Evolutionary conservation across 30 jellyfish, hydroid and myxozoan species (phyloP).

Genomic region (Catostylus mosaicus): DNA sequence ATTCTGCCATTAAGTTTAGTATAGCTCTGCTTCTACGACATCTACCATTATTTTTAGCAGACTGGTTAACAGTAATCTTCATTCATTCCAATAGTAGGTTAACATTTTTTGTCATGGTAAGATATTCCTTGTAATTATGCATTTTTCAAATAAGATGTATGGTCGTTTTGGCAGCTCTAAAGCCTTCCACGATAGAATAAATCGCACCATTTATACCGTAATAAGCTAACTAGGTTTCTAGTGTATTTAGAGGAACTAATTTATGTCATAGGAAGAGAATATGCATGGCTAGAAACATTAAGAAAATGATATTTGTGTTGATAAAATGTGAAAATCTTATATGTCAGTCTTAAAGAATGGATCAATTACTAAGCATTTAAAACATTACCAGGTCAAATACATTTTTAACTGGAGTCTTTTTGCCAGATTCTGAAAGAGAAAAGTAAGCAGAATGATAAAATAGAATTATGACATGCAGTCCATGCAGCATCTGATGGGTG

Average conservation of each 20-base stretch:
- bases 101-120: no score
- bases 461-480: background rate
- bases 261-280: background rate
- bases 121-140: no score
- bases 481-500: no score
- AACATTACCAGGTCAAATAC: conserved; percentile 10
- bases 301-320: background rate
- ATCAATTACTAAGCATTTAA: background rate
- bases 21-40: background rate
- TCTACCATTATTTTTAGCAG: no score
- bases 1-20: background rate
- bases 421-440: conserved; percentile 20
- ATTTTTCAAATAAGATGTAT: no score
- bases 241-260: background rate
- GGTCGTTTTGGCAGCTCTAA: no score
- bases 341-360: background rate
- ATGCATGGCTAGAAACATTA: background rate
- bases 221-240: background rate
- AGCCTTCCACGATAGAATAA: background rate
- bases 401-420: conserved; percentile 26
- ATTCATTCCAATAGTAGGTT: no score
- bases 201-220: background rate
- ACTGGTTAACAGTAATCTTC: no score
- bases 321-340: background rate
- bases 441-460: background rate